Base-by-base conservation (phyloP, 37 sponge, comb jelly and placozoan species). In the Dysidea cf. avara region DNA sequence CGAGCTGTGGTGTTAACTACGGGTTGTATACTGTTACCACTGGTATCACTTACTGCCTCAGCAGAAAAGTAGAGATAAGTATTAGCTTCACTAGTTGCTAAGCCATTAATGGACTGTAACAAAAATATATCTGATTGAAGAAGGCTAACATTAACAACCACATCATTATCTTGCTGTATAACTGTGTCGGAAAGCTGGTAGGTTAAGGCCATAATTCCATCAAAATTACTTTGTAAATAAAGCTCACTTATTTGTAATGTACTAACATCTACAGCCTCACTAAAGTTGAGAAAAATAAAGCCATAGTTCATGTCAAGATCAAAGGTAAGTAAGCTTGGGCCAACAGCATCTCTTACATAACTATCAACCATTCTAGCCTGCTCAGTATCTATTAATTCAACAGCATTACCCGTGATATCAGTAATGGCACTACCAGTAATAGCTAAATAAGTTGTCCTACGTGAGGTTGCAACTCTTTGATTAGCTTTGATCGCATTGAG, bases 221-320 rank as follows among this genome's bases (percentile, higher is more conserved):
- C 64, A 6, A 31, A 0, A 9, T 43, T 26, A 11, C 66, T 58
- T 39, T 86, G 90, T 3, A 90, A 33, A 5, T 35, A 37, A 47
- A 90, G 29, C 24, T 70, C 58, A 21, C 46, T 72, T 9, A 87
- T 64, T 17, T 72, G 30, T 14, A 92, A 18, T n/a, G 74, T 46
- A 13, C 51, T n/a, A 7, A 80, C 76, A 62, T 83, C 74, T 53
- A 95, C 88, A 32, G 88, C 81, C 37, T 90, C 91, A 68, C 48
- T 85, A 64, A 95, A 95, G 0, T 75, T 66, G 11, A 95, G 69
- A 0, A 73, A 51, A 9, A 95, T 18, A 7, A 40, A 39, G 36
- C 74, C 80, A 0, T 29, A 28, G 52, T 87, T 67, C 70, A 95
- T 68, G 56, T 95, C 82, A 14, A 95, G 61, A 54, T 68, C 73